Conservation (phyloP, 2,113 vertebrate species). For the Erpornis zantholeuca region DNA sequence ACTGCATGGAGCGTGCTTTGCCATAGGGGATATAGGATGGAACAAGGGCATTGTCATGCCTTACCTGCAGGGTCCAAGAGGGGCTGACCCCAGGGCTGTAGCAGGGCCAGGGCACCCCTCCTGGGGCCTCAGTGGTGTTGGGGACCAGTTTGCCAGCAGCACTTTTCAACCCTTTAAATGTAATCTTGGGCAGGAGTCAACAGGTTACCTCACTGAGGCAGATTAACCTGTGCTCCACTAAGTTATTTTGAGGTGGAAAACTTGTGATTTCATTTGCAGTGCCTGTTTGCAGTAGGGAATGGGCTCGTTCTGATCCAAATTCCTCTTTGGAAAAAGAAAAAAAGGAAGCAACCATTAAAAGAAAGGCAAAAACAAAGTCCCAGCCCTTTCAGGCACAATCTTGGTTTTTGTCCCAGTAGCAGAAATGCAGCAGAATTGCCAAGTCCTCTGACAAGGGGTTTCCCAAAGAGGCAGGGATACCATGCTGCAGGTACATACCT, state of each 20-base stretch:
- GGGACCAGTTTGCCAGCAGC: background rate
- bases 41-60: rapidly evolving
- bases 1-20: background rate
- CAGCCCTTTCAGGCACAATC: background rate
- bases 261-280: background rate
- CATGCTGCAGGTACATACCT: background rate
- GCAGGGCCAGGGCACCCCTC: background rate
- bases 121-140: rapidly evolving
- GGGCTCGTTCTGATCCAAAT: background rate
- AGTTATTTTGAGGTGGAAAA: background rate
- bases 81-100: background rate
- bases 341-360: background rate
- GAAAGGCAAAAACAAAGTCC: background rate
- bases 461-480: background rate
- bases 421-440: background rate
- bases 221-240: background rate
- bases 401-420: background rate
- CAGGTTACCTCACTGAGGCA: rapidly evolving
- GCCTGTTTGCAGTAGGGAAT: background rate
- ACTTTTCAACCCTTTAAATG: background rate
- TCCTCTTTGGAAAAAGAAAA: background rate
- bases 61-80: background rate
- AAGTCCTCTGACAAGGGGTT: background rate
- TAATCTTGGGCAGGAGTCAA: background rate
- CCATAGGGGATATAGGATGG: background rate